Percentiles rank a stretch among this genome's conserved stretches.
Conservation (phyloP, 2,113 vertebrate species). For the Litocranius walleri region DNA sequence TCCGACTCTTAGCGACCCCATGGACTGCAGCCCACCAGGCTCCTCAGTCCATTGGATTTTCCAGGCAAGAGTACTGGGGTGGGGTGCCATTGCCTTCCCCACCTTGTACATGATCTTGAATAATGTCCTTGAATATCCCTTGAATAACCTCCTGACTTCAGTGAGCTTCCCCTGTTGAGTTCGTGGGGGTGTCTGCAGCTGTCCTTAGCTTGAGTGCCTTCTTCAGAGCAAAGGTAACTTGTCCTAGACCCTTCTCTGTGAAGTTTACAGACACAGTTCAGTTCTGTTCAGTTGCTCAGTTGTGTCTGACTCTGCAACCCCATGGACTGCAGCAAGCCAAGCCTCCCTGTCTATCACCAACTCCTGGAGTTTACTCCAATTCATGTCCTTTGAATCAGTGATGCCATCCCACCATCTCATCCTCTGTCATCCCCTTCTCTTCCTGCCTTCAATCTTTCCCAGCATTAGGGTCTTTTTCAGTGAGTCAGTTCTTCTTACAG, state of each 20-base stretch:
- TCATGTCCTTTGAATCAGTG: not conserved
- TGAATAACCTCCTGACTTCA: not conserved
- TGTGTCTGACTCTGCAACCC: not conserved
- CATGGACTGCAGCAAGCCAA: not conserved
- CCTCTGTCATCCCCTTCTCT: not conserved
- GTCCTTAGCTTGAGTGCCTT: not conserved
- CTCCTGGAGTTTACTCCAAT: not conserved
- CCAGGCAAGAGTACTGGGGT: too few species aligned
- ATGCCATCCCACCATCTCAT: not conserved
- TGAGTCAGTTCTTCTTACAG: not conserved
- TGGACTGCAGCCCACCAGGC: too few species aligned
- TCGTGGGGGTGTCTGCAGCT: not conserved
- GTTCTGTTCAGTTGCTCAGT: not conserved
- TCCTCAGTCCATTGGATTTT: too few species aligned
- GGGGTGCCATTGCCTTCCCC: too few species aligned
- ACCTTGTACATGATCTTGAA: not conserved
- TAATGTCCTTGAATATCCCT: not conserved
- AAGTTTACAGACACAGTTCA: not conserved
- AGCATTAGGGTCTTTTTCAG: not conserved
- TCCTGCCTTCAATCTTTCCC: not conserved
- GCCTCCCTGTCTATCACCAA: not conserved
- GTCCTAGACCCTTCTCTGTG: accelerated
- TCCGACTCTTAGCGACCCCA: too few species aligned
- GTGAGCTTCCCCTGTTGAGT: not conserved
- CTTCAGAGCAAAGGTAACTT: not conserved